Evolutionary conservation across 2,797 vertebrate species (phyloP).

Genomic region (Hipposideros larvatus): DNA sequence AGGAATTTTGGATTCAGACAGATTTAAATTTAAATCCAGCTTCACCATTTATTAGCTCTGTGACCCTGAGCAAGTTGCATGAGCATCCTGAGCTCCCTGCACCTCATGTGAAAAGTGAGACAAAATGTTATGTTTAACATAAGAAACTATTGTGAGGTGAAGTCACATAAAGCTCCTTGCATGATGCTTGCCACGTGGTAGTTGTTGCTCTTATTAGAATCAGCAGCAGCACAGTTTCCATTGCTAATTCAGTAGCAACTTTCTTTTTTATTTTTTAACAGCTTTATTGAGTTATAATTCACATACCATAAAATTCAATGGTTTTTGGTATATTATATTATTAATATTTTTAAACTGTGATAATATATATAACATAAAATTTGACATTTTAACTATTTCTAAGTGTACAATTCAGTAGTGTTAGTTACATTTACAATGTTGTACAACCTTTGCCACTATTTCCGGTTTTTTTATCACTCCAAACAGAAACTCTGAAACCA

Average conservation of each 20-base stretch:
- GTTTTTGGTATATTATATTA: neutral
- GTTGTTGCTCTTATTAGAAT: slow-evolving; percentile 31
- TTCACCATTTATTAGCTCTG: slow-evolving; percentile 22
- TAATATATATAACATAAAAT: slow-evolving; percentile 16
- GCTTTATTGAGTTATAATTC: slow-evolving; percentile 27
- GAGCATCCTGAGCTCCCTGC: neutral
- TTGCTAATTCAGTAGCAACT: slow-evolving; percentile 21
- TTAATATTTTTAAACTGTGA: slow-evolving; percentile 27
- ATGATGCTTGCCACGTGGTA: neutral
- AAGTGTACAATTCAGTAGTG: neutral
- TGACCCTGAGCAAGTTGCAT: neutral
- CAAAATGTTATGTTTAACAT: neutral
- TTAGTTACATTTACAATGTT: slow-evolving; percentile 5
- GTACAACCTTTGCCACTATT: neutral
- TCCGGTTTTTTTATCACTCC: neutral
- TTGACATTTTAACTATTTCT: neutral
- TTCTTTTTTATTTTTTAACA: neutral
- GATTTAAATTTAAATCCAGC: slow-evolving; percentile 10
- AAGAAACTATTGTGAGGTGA: neutral
- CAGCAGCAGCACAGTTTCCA: neutral
- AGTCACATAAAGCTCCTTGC: neutral
- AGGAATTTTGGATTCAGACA: slow-evolving; percentile 23
- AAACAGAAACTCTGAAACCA: neutral
- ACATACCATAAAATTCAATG: neutral
- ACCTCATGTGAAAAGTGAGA: slow-evolving; percentile 31